Base-by-base conservation (phyloP, 2,113 vertebrate species). In the Oreotrochilus melanogaster region DNA sequence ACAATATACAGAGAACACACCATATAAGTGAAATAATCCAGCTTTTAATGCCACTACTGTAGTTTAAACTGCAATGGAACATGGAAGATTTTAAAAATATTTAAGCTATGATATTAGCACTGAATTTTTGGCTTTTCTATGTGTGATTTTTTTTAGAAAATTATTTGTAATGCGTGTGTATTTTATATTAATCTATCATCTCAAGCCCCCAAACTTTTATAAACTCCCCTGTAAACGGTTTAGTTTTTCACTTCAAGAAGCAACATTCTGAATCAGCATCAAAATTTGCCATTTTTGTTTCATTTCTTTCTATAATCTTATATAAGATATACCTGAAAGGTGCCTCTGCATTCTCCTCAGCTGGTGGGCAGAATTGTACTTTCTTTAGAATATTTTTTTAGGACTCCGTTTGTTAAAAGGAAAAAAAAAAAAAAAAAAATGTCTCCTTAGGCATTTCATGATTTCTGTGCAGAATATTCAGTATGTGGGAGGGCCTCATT, bases 401-500 rank as follows among this genome's bases (percentile, higher is more conserved):
- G 51, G 88, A 62, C 90, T 64, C 66, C 35, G 14, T 76, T 97
- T 94, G 79, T 95, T 92, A 67, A 88, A 74, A 73, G 53, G 37
- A 37, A 37, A 37, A 37, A 37, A n/a, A n/a, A 39, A 10, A 57
- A 91, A 39, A 85, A 60, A 65, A n/a, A n/a, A n/a, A n/a, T n/a
- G 48, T 69, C 71, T 80, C 89, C 56, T 86, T 64, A 70, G 75
- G 93, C 87, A 53, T 93, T 95, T 90, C 89, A 79, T 93, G 88
- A 78, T 95, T 88, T 93, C 86, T 95, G 94, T 81, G 97, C 75
- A 97, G 95, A 96, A 96, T 85, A 91, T 89, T 96, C 76, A n/a
- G n/a, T 37, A 88, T 54, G 97, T 97, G 94, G 97, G 97, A 95
- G 97, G 86, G 96, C 66, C 75, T 93, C 87, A 94, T 97, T 92